Evolutionary conservation across 2,888 invertebrate genomes (phyloP).

Genomic region (Troglohyphantes excavatus): DNA sequence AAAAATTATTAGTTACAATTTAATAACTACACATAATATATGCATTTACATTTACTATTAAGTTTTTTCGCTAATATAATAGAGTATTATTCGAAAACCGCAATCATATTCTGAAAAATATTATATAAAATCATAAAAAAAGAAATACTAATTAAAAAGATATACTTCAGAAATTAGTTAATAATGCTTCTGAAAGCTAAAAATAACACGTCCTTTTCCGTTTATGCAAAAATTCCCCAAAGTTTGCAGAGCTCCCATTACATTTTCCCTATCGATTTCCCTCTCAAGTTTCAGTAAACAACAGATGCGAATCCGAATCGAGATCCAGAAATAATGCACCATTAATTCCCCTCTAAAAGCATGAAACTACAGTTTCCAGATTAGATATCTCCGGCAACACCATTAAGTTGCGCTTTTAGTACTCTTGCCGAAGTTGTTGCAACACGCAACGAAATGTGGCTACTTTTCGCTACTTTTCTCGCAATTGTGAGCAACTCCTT

Average conservation of each 20-base stretch:
- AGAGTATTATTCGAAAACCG: too few species aligned
- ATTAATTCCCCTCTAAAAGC: background rate
- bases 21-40: too few species aligned
- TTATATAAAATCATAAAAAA: too few species aligned
- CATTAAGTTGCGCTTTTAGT: slow-evolving; percentile 30
- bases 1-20: too few species aligned
- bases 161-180: too few species aligned
- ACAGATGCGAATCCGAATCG: background rate
- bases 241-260: background rate
- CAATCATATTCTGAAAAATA: too few species aligned
- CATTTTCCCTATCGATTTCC: background rate
- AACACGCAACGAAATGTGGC: slow-evolving; percentile 40
- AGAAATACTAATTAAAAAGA: too few species aligned
- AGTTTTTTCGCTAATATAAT: too few species aligned
- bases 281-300: background rate
- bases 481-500: slow-evolving; percentile 19
- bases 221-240: too few species aligned
- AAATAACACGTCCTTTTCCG: too few species aligned
- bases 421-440: slow-evolving; percentile 1
- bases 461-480: slow-evolving; percentile 12
- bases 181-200: too few species aligned
- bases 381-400: slow-evolving; percentile 38
- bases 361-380: slow-evolving; percentile 19
- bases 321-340: background rate
- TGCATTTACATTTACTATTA: too few species aligned